Percentiles rank a stretch among this genome's conserved stretches.
These are phyloP conservation scores for Saccostrea cuccullata DNA, from an alignment of 1,140 invertebrate species.

Conservation along the genomic window DNA sequence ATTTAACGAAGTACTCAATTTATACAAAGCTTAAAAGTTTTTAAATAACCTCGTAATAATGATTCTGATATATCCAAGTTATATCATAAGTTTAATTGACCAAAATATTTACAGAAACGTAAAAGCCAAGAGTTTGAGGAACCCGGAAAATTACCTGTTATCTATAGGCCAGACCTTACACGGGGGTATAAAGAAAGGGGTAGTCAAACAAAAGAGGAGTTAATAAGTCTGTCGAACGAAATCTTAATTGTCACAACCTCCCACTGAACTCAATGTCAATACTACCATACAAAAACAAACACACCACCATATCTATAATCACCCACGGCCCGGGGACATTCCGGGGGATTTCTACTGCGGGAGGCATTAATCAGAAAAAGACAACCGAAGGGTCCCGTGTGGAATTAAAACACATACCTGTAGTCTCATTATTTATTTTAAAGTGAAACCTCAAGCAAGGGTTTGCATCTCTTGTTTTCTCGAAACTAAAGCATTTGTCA, in stretches of 20 bases:
- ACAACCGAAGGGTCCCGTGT: background rate
- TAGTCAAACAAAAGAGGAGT: background rate
- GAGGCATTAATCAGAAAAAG: background rate
- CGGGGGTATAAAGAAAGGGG: background rate
- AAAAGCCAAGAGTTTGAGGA: background rate
- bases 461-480: too few species aligned
- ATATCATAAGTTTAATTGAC: background rate
- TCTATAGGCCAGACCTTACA: background rate
- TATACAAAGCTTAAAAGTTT: background rate
- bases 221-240: conserved; percentile 15
- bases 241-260: conserved; percentile 23
- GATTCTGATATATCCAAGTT: background rate
- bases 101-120: conserved; percentile 10
- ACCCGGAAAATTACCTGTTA: conserved; percentile 5
- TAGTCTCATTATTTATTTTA: background rate
- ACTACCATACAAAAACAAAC: background rate
- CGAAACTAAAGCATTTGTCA: too few species aligned
- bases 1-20: background rate
- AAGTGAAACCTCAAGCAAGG: background rate
- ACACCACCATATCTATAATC: background rate
- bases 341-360: background rate
- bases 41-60: conserved; percentile 1
- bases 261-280: conserved; percentile 21
- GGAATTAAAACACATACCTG: background rate
- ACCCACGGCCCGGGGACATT: background rate